A percentile compares a stretch with the other conserved stretches of the same genome.
Evolutionary conservation across 2,888 invertebrate species (phyloP).

Genomic region (Drosophila macrospina): DNA sequence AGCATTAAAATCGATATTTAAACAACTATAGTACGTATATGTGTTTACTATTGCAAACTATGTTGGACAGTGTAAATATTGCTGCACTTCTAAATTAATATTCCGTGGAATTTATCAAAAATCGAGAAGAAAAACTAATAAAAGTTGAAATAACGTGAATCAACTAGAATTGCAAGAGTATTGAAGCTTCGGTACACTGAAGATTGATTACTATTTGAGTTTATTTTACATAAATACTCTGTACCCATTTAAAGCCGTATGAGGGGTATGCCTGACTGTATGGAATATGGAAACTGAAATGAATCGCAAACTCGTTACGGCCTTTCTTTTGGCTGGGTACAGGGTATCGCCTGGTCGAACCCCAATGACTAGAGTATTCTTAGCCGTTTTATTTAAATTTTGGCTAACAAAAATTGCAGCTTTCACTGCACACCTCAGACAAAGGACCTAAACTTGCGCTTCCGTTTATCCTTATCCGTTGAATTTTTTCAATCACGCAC

Average conservation of each 20-base stretch:
- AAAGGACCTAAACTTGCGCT: conserved; percentile 12
- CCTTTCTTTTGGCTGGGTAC: not conserved
- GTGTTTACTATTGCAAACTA: conserved; percentile 7
- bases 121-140: conserved; percentile 3
- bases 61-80: not conserved
- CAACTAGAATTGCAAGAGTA: conserved; percentile 35
- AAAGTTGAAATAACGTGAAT: conserved; percentile 4
- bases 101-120: not conserved
- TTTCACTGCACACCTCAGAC: conserved; percentile 36
- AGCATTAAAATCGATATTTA: not conserved
- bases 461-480: conserved; percentile 44
- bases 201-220: conserved; percentile 15
- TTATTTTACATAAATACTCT: conserved; percentile 27
- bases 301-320: not conserved
- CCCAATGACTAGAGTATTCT: not conserved
- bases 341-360: conserved; percentile 6
- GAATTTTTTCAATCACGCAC: conserved; percentile 73
- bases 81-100: not conserved
- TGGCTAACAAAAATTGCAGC: conserved; percentile 63
- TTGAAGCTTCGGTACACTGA: conserved; percentile 43
- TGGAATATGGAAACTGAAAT: no score
- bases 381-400: conserved; percentile 33
- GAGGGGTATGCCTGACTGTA: not conserved
- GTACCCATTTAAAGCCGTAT: not conserved
- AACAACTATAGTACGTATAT: not conserved